Conservation (phyloP, 2,888 invertebrate species). For the Aphrophora alni region DNA sequence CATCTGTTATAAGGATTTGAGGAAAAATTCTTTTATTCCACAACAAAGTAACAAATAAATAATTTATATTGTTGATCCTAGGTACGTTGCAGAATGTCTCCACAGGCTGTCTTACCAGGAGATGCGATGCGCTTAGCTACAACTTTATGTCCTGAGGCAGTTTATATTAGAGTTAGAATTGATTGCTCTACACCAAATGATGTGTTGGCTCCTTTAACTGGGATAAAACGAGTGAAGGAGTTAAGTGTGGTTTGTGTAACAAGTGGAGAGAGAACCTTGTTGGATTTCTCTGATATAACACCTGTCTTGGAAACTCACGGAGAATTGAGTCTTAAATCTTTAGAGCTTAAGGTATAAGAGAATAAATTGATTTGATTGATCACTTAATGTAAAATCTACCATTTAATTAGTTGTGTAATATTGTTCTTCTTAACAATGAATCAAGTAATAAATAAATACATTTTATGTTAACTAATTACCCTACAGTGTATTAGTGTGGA, state of each 20-base stretch:
- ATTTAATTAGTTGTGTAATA: no score
- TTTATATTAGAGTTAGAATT: slow-evolving; percentile 44
- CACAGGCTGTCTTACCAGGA: slow-evolving; percentile 49
- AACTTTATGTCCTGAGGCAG: slow-evolving; percentile 51
- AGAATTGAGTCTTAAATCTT: slow-evolving; percentile 35
- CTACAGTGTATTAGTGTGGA: no score
- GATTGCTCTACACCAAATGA: slow-evolving; percentile 53
- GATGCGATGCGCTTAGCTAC: slow-evolving; percentile 52
- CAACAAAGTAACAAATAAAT: no score
- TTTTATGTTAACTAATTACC: no score
- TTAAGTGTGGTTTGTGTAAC: slow-evolving; percentile 54
- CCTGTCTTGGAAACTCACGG: slow-evolving; percentile 51
- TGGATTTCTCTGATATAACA: slow-evolving; percentile 53
- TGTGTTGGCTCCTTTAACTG: slow-evolving; percentile 48
- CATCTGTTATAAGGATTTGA: no score
- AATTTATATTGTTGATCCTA: slow-evolving; percentile 30
- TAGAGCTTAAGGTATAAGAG: slow-evolving; percentile 50
- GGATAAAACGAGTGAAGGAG: slow-evolving; percentile 45
- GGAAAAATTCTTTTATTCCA: no score
- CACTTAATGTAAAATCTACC: no score
- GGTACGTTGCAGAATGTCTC: slow-evolving; percentile 51
- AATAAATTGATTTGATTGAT: no score
- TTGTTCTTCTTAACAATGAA: no score
- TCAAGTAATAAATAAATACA: no score
- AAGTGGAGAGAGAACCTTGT: slow-evolving; percentile 52